A percentile compares a stretch with the other conserved stretches of the same genome.
These are phyloP conservation scores for Drosophila phalerata DNA, from an alignment of 2,888 invertebrate species.

Conservation along the genomic window DNA sequence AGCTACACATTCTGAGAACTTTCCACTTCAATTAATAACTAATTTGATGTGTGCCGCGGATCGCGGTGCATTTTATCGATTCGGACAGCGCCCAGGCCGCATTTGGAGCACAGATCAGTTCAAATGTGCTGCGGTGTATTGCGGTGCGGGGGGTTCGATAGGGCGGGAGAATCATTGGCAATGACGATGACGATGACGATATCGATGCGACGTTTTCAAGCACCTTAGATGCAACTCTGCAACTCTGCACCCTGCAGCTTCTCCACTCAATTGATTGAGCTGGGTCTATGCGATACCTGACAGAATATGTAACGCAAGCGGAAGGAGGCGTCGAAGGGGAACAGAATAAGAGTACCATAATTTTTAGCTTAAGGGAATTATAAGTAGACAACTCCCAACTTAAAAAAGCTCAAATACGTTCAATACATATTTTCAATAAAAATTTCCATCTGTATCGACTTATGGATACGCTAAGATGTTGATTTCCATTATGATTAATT, in stretches of 20 bases:
- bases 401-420: too few relatives aligned
- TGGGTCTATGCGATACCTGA: constrained; percentile 67
- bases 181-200: constrained; percentile 41
- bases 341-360: not conserved
- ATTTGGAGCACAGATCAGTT: constrained; percentile 58
- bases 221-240: constrained; percentile 67
- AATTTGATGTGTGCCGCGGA: constrained; percentile 81
- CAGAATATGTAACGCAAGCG: constrained; percentile 57
- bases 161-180: constrained; percentile 14
- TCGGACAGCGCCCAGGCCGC: constrained; percentile 70
- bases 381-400: constrained; percentile 16
- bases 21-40: constrained; percentile 81
- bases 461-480: too few relatives aligned
- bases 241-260: constrained; percentile 47
- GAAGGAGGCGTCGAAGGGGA: constrained; percentile 26
- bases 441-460: too few relatives aligned
- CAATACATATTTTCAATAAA: too few relatives aligned
- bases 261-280: constrained; percentile 68
- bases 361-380: constrained; percentile 12
- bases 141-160: constrained; percentile 1
- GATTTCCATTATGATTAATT: too few relatives aligned
- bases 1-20: constrained; percentile 81
- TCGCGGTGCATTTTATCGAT: constrained; percentile 78
- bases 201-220: constrained; percentile 67
- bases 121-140: not conserved